phyloP scores from a whole-genome alignment of 2,888 invertebrate genomes.

The Choreutis nemorana region DNA sequence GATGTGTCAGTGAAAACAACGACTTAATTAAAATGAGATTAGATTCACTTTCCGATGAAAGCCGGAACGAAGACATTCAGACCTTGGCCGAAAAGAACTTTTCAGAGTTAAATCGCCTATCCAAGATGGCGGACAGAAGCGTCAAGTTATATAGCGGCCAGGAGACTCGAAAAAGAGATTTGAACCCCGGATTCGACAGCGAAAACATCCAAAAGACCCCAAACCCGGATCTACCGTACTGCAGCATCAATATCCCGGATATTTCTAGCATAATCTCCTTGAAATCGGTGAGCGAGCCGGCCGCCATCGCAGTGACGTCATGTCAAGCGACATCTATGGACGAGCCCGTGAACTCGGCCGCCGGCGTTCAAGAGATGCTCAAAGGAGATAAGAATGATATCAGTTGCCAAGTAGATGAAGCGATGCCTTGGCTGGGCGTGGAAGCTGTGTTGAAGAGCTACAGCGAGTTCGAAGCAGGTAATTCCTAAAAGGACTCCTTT shows the following conservation, averaged over 20 bases:
- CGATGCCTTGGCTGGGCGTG: constrained; percentile 52
- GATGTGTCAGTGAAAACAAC: constrained; percentile 49
- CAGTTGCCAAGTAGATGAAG: constrained; percentile 28
- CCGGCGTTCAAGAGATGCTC: constrained; percentile 26
- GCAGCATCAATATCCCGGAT: constrained; percentile 45
- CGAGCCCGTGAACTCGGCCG: constrained; percentile 41
- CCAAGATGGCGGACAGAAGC: constrained; percentile 55
- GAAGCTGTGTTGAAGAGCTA: constrained; percentile 58
- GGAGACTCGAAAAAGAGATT: constrained; percentile 35
- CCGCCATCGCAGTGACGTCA: constrained; percentile 15
- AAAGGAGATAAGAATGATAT: constrained; percentile 17
- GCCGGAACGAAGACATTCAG: constrained; percentile 30
- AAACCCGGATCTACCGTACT: constrained; percentile 18
- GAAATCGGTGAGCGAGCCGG: constrained; percentile 28
- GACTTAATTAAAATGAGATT: constrained; percentile 49
- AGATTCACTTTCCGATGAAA: constrained; percentile 22
- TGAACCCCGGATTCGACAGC: constrained; percentile 49
- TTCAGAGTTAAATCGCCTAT: constrained; percentile 46
- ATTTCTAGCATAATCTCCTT: constrained; percentile 47
- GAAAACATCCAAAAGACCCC: constrained; percentile 42
- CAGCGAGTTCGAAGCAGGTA: constrained; percentile 63
- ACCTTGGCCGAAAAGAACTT: constrained; percentile 53
- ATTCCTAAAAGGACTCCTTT: constrained; percentile 3
- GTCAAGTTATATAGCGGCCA: constrained; percentile 48
- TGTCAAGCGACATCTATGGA: constrained; percentile 52